Evolutionary conservation across 2,888 invertebrate species (phyloP).

Genomic region (Ormyrus nitidulus): DNA sequence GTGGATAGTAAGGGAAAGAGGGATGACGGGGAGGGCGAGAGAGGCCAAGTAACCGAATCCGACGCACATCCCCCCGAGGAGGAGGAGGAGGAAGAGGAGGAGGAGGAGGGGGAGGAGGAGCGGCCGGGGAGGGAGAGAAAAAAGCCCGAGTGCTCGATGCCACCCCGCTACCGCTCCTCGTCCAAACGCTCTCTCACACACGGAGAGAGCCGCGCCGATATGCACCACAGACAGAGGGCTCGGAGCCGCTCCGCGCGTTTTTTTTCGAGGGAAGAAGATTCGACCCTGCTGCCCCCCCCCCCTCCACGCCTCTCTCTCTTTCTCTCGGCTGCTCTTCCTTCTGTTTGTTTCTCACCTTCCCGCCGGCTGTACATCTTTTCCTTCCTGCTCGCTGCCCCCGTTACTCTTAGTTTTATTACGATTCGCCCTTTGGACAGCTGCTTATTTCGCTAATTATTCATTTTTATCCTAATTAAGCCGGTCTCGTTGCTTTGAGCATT

Average conservation of each 20-base stretch:
- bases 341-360: too few relatives aligned
- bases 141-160: constrained; percentile 62
- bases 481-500: too few relatives aligned
- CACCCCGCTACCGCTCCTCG: constrained; percentile 41
- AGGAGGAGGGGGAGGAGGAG: constrained; percentile 54
- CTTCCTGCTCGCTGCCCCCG: too few relatives aligned
- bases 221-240: background rate
- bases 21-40: constrained; percentile 60
- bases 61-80: constrained; percentile 67
- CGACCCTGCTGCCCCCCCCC: background rate
- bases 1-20: constrained; percentile 55
- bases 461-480: too few relatives aligned
- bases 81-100: background rate
- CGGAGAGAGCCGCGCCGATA: background rate
- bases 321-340: too few relatives aligned
- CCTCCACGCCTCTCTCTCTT: background rate
- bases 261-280: background rate
- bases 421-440: too few relatives aligned
- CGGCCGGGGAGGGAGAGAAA: constrained; percentile 25
- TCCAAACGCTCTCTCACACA: constrained; percentile 30
- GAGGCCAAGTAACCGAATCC: constrained; percentile 74
- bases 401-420: too few relatives aligned
- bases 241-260: background rate
- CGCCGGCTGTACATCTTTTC: too few relatives aligned
- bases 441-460: too few relatives aligned